phyloP scores from a whole-genome alignment of 2,888 invertebrate genomes.

The Sphecodes monilicornis region DNA sequence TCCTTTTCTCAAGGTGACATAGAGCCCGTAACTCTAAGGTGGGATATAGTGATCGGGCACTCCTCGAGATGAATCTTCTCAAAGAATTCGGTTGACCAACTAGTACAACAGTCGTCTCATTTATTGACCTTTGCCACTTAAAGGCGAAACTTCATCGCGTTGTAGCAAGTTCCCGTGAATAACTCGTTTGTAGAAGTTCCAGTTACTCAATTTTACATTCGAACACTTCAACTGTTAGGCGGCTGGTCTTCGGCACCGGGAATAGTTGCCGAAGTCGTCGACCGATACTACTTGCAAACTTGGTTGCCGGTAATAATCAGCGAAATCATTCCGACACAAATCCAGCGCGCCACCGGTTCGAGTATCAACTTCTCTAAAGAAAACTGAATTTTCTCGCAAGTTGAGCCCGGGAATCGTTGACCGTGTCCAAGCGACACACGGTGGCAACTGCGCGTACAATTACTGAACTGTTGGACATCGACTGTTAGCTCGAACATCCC shows the following conservation, averaged over 20 bases:
- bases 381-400: neutral
- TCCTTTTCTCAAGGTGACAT: neutral
- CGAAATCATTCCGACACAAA: neutral
- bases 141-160: neutral
- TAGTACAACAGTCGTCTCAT: neutral
- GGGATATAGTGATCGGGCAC: neutral
- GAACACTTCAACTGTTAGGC: neutral
- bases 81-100: neutral
- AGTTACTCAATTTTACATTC: neutral
- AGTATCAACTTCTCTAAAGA: neutral
- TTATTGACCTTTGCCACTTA: conserved; percentile 14
- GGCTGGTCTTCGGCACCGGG: neutral
- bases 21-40: neutral
- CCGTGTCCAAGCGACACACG: neutral
- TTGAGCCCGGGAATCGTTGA: neutral
- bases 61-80: neutral
- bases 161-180: neutral
- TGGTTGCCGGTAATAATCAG: neutral
- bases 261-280: neutral
- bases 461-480: neutral
- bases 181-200: neutral
- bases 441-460: neutral
- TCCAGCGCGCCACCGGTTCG: neutral
- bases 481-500: neutral
- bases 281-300: neutral